These are phyloP conservation scores for Drosophila pachea DNA, from an alignment of 1,140 invertebrate species.

Conservation along the genomic window DNA sequence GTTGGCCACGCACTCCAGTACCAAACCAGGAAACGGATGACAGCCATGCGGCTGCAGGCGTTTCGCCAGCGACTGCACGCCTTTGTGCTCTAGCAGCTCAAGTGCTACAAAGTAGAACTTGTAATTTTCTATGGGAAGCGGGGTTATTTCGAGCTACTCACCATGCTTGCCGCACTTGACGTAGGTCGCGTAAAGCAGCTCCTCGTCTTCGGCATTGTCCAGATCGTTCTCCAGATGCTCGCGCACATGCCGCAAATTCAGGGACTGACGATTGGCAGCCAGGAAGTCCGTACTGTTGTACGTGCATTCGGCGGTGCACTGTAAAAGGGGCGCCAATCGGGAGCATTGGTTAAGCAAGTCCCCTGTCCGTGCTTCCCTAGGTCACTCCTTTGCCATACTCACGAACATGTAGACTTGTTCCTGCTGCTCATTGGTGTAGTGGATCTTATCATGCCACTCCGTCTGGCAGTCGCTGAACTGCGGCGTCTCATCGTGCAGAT, in stretches of 20 bases:
- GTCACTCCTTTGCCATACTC: slow-evolving; percentile 14
- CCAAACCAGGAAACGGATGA: slow-evolving; percentile 56
- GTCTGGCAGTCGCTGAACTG: slow-evolving; percentile 50
- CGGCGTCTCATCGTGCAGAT: slow-evolving; percentile 51
- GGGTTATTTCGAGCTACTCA: background rate
- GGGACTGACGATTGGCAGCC: slow-evolving; percentile 45
- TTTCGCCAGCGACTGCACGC: slow-evolving; percentile 31
- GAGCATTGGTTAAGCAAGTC: background rate
- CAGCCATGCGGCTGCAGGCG: slow-evolving; percentile 38
- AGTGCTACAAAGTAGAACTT: slow-evolving; percentile 21
- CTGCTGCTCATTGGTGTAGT: slow-evolving; percentile 43
- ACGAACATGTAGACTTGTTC: slow-evolving; percentile 61
- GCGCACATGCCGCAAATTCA: slow-evolving; percentile 32
- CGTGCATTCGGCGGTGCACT: slow-evolving; percentile 60
- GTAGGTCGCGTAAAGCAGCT: slow-evolving; percentile 51
- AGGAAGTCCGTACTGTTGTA: slow-evolving; percentile 54
- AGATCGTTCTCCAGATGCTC: slow-evolving; percentile 50
- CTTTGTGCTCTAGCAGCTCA: slow-evolving; percentile 30
- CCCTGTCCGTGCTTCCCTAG: too few relatives aligned
- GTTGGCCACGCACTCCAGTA: slow-evolving; percentile 61
- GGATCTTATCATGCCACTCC: slow-evolving; percentile 51
- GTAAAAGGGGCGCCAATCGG: background rate
- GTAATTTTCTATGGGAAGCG: background rate
- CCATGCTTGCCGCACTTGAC: slow-evolving; percentile 61
- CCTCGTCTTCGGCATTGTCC: slow-evolving; percentile 36